Evolutionary conservation across 1,140 invertebrate genomes (phyloP).

Genomic region (Hormaphis cornu): DNA sequence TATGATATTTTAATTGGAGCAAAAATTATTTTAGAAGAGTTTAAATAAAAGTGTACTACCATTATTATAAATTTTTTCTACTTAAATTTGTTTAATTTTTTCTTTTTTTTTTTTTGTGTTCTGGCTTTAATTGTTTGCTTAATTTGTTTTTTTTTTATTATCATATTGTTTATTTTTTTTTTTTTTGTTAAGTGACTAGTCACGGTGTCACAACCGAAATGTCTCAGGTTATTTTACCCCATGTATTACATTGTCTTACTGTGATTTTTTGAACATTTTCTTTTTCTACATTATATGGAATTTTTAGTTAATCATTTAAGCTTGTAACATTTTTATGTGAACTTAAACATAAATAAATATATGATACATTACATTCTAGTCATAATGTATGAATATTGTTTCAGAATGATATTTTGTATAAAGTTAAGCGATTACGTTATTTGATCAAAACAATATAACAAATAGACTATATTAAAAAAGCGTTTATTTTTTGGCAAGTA

Average conservation of each 20-base stretch:
- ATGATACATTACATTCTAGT: constrained; percentile 23
- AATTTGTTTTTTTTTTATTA: constrained; percentile 10
- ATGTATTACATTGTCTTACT: constrained; percentile 4
- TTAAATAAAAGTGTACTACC: constrained; percentile 1
- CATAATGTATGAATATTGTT: constrained; percentile 27
- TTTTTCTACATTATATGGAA: constrained; percentile 3
- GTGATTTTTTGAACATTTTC: constrained; percentile 28
- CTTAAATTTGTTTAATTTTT: constrained; percentile 19
- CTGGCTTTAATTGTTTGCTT: constrained; percentile 29
- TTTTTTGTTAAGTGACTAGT: constrained; percentile 26
- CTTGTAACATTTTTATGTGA: neutral
- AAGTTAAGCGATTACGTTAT: constrained; percentile 23
- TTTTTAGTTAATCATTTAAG: constrained; percentile 19
- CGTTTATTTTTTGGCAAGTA: constrained; percentile 23
- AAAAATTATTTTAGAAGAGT: constrained; percentile 4
- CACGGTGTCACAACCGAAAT: constrained; percentile 22
- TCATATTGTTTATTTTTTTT: too few species aligned
- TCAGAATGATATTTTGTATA: constrained; percentile 22
- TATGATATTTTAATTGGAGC: neutral
- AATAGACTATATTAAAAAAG: constrained; percentile 22
- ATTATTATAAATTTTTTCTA: constrained; percentile 16
- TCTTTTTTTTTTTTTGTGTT: constrained; percentile 15
- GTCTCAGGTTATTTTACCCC: constrained; percentile 15
- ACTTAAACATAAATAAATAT: neutral
- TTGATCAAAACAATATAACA: constrained; percentile 26